Conservation (phyloP, 1,140 invertebrate genomes). For the Neomicropteryx cornuta region DNA sequence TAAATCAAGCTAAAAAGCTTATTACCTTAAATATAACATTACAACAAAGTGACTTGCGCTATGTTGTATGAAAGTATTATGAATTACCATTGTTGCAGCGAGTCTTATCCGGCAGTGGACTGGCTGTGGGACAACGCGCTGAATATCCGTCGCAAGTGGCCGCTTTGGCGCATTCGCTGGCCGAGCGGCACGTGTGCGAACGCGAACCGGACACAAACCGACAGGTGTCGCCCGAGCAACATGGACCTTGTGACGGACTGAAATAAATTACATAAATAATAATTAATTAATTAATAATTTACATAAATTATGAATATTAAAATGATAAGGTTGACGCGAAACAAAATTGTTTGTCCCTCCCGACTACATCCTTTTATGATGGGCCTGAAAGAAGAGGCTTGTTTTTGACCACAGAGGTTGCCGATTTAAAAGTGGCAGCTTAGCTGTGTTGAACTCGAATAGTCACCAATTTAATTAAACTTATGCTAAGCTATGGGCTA, state of each 20-base stretch:
- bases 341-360: too few relatives aligned
- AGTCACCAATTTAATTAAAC: too few relatives aligned
- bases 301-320: conserved; percentile 5
- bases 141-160: conserved; percentile 77
- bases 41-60: too few relatives aligned
- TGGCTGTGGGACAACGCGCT: conserved; percentile 74
- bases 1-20: too few relatives aligned
- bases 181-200: conserved; percentile 65
- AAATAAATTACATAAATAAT: conserved; percentile 16
- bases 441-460: too few relatives aligned
- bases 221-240: conserved; percentile 76
- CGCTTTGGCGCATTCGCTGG: conserved; percentile 79
- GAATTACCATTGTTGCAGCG: conserved; percentile 76
- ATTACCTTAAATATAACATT: too few relatives aligned
- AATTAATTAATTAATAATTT: conserved; percentile 7
- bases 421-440: too few relatives aligned
- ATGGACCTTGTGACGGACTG: conserved; percentile 94
- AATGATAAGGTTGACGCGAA: conserved; percentile 5
- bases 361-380: too few relatives aligned
- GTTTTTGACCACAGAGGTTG: too few relatives aligned
- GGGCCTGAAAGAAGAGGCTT: too few relatives aligned
- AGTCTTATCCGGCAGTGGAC: conserved; percentile 67
- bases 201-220: conserved; percentile 56
- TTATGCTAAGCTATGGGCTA: too few relatives aligned
- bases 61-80: too few relatives aligned